phyloP scores from a whole-genome alignment of 2,797 vertebrate species.

The Galagoides demidoff region DNA sequence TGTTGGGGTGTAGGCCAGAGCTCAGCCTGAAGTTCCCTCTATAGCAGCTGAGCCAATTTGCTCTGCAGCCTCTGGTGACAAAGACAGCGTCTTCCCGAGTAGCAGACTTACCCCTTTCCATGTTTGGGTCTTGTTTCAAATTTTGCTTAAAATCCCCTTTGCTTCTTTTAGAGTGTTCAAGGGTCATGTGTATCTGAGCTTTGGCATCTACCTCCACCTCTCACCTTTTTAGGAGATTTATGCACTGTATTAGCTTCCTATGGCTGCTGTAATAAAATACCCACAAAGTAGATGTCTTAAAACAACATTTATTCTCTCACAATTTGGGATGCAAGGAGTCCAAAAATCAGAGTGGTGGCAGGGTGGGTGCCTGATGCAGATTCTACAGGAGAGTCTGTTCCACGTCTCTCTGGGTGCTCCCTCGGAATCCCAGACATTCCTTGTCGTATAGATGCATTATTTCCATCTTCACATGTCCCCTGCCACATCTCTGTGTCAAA shows the following conservation, averaged over 20 bases:
- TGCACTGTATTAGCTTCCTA: neutral
- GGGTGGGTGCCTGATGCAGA: no score
- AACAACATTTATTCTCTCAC: neutral
- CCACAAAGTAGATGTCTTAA: neutral
- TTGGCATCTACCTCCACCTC: neutral
- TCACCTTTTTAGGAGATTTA: neutral
- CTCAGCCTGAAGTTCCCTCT: neutral
- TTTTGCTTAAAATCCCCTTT: neutral
- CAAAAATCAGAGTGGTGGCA: neutral
- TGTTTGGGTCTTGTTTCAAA: neutral
- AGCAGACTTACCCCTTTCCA: neutral
- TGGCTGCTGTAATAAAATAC: neutral
- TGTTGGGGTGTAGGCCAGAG: accelerated
- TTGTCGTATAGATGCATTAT: neutral
- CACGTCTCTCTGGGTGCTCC: neutral
- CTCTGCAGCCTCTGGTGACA: neutral
- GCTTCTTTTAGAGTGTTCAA: neutral
- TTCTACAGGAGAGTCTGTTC: neutral
- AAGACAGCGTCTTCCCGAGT: neutral
- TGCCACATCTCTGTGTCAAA: neutral
- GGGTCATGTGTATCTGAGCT: neutral
- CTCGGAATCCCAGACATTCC: no score
- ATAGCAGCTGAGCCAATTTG: neutral
- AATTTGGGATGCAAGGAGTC: neutral
- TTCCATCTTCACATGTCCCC: neutral